A percentile compares a stretch with the other conserved stretches of the same genome.
phyloP scores from a whole-genome alignment of 2,797 vertebrate genomes.

The Sphenopsis melanotis region DNA sequence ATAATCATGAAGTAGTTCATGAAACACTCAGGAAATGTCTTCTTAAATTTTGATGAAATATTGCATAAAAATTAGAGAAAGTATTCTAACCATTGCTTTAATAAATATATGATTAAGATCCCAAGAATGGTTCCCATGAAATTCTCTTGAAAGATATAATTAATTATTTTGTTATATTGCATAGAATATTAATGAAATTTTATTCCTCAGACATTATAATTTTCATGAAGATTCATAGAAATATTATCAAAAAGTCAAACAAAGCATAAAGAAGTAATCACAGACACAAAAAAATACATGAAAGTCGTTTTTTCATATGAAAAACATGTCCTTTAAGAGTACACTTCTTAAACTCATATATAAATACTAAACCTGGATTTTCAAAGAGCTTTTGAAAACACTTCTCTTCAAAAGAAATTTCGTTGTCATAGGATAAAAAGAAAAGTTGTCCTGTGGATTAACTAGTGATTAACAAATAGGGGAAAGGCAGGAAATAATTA shows the following conservation, averaged over 20 bases:
- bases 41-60: background rate
- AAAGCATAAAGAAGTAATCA: conserved; percentile 21
- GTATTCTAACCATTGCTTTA: background rate
- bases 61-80: background rate
- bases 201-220: background rate
- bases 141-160: background rate
- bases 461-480: background rate
- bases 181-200: conserved; percentile 13
- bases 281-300: background rate
- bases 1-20: background rate
- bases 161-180: background rate
- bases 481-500: background rate
- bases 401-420: background rate
- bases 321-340: background rate
- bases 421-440: background rate
- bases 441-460: background rate
- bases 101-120: conserved; percentile 13
- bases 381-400: conserved; percentile 25
- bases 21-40: background rate
- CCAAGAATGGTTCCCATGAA: background rate
- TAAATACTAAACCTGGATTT: background rate
- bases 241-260: conserved; percentile 37
- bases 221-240: background rate
- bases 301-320: background rate
- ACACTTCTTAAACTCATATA: background rate